phyloP scores from a whole-genome alignment of 2,113 vertebrate species.

The Carassius auratus region DNA sequence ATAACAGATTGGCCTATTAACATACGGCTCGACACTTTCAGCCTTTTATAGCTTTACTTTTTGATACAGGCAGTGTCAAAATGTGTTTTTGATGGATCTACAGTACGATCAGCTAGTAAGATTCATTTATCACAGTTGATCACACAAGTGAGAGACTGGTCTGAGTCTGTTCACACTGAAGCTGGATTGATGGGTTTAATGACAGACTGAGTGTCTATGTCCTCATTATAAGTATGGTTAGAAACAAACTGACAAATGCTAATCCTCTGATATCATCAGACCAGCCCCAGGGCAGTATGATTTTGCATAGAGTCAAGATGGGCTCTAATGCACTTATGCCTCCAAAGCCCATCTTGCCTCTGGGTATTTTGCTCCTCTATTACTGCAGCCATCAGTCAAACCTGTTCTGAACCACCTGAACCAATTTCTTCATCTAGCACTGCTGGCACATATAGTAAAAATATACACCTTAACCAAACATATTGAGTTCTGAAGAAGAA shows the following conservation, averaged over 20 bases:
- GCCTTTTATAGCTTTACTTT: background rate
- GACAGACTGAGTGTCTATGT: background rate
- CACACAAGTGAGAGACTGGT: background rate
- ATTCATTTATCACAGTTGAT: background rate
- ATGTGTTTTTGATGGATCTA: background rate
- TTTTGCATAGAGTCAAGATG: constrained; percentile 4
- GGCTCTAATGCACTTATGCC: constrained; percentile 36
- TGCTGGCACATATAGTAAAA: background rate
- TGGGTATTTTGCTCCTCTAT: constrained; percentile 28
- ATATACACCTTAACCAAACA: background rate
- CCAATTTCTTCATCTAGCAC: background rate
- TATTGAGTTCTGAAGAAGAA: background rate
- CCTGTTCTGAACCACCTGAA: constrained; percentile 34
- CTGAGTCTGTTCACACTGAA: background rate
- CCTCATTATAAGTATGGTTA: background rate
- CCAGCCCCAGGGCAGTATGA: constrained; percentile 7
- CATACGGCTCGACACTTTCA: background rate
- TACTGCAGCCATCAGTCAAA: constrained; percentile 44
- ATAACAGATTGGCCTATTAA: background rate
- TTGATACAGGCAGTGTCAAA: background rate
- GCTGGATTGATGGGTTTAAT: background rate
- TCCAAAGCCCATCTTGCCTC: constrained; percentile 12
- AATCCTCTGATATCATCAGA: constrained; percentile 13
- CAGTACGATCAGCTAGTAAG: background rate
- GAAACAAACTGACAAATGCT: constrained; percentile 2